A percentile compares a stretch with the other conserved stretches of the same genome.
Conservation (phyloP, 2,797 vertebrate genomes). For the Xenops minutus region DNA sequence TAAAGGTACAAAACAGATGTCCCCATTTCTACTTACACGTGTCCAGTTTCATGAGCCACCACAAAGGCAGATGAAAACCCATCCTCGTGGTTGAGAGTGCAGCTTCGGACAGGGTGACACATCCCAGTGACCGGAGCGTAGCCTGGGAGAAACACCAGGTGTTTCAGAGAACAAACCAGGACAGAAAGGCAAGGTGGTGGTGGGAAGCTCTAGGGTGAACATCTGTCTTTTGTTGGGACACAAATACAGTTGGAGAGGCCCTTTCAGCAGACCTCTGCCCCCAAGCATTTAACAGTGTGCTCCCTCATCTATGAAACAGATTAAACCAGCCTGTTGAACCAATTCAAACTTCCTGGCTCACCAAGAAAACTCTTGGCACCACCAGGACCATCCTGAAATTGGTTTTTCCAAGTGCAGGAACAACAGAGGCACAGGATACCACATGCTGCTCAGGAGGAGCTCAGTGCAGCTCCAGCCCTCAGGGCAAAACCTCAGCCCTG, state of each 20-base stretch:
- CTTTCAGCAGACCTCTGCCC: background rate
- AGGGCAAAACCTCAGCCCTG: background rate
- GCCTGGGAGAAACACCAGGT: constrained; percentile 74
- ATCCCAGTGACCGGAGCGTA: constrained; percentile 97
- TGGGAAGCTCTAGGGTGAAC: background rate
- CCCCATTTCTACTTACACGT: constrained; percentile 88
- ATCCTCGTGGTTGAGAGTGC: constrained; percentile 97
- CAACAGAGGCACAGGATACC: background rate
- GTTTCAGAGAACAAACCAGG: background rate
- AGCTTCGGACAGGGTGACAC: constrained; percentile 97
- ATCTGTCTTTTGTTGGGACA: background rate
- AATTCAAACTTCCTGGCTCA: background rate
- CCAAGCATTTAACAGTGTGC: background rate
- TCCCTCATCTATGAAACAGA: background rate
- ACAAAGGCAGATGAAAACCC: constrained; percentile 98
- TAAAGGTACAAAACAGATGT: background rate
- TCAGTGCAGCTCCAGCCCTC: background rate
- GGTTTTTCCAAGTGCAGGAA: background rate
- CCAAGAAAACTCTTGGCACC: background rate
- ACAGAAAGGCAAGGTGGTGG: rapidly evolving
- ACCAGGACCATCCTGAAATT: background rate
- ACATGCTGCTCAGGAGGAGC: background rate
- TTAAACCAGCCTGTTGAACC: background rate
- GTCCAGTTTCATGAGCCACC: constrained; percentile 97
- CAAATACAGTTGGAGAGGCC: background rate